Conservation (phyloP, 2,113 vertebrate genomes). For the Nipponia nippon region DNA sequence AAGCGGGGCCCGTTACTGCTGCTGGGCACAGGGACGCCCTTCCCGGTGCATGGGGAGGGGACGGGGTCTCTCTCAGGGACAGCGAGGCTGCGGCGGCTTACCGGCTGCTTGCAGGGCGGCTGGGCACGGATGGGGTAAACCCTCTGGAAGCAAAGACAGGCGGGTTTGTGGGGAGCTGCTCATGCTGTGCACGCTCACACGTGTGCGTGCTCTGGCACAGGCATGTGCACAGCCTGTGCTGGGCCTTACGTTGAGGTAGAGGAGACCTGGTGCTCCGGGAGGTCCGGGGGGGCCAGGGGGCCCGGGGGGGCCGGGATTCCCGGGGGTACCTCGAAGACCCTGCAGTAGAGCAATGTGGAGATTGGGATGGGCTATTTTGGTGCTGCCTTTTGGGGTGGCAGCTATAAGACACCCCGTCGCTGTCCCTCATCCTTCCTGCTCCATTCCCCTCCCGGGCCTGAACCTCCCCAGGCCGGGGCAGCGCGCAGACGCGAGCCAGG, state of each 20-base stretch:
- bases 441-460: background rate
- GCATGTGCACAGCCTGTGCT: rapidly evolving
- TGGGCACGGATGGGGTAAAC: background rate
- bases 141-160: constrained; percentile 52
- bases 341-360: background rate
- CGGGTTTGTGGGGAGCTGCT: background rate
- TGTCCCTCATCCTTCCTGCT: background rate
- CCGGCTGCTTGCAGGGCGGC: constrained; percentile 54
- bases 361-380: background rate
- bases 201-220: background rate
- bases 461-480: background rate
- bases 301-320: background rate
- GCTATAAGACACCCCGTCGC: rapidly evolving
- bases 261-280: constrained; percentile 63
- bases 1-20: background rate
- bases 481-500: rapidly evolving
- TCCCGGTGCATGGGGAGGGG: background rate
- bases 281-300: constrained; percentile 10
- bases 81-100: background rate
- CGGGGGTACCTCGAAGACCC: constrained; percentile 47
- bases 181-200: rapidly evolving
- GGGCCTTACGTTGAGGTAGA: constrained; percentile 64
- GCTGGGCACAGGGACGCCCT: background rate
- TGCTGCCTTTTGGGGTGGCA: background rate
- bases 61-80: background rate